A percentile compares a stretch with the other conserved stretches of the same genome.
Evolutionary conservation across 1,140 invertebrate genomes (phyloP).

Genomic region (Drosophila cardini): DNA sequence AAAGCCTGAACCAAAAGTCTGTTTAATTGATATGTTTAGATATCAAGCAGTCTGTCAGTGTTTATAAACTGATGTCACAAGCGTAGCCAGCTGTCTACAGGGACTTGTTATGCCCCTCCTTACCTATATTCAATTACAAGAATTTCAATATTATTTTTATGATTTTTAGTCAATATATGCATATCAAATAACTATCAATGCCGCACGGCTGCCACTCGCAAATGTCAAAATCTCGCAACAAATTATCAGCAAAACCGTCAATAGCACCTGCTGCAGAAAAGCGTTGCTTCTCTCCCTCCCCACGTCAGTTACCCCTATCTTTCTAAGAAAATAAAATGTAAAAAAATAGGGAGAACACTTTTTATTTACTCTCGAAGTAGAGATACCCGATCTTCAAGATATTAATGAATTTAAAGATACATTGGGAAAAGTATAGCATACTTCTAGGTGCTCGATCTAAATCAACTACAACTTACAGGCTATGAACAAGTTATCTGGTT

Average conservation of each 20-base stretch:
- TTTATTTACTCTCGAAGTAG: too few relatives aligned
- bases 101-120: background rate
- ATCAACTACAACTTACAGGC: too few relatives aligned
- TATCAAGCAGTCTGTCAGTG: background rate
- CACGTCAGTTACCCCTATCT: slow-evolving; percentile 4
- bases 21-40: background rate
- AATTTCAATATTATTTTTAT: slow-evolving; percentile 54
- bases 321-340: background rate
- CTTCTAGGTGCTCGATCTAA: too few relatives aligned
- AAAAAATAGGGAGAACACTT: background rate
- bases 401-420: too few relatives aligned
- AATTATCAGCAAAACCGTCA: slow-evolving; percentile 77
- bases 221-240: slow-evolving; percentile 77
- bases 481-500: too few relatives aligned
- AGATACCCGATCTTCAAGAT: too few relatives aligned
- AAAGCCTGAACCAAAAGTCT: too few relatives aligned
- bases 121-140: slow-evolving; percentile 29
- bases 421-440: too few relatives aligned
- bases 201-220: slow-evolving; percentile 73
- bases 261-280: slow-evolving; percentile 57
- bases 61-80: too few relatives aligned
- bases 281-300: background rate
- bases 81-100: too few relatives aligned
- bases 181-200: slow-evolving; percentile 82
- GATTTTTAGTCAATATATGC: slow-evolving; percentile 53